Conservation (phyloP, 2,888 invertebrate species). For the Phytoseiulus persimilis region DNA sequence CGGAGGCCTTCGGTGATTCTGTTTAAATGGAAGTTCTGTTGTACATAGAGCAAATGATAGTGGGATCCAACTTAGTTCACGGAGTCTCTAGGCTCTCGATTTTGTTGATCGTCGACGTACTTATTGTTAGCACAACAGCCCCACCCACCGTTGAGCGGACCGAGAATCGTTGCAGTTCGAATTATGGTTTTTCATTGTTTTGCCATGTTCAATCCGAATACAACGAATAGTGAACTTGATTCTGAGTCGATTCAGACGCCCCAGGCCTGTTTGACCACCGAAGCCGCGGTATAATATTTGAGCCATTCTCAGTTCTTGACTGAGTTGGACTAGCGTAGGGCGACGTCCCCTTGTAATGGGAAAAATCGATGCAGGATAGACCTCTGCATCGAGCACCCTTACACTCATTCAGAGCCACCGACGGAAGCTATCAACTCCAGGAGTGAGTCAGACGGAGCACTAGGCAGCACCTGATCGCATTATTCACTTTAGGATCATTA, state of each 20-base stretch:
- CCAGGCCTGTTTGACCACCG: background rate
- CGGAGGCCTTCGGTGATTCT: background rate
- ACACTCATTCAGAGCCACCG: background rate
- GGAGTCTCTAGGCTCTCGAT: background rate
- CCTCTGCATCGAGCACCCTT: too few relatives aligned
- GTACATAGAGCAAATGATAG: background rate
- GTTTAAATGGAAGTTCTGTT: background rate
- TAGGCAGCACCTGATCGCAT: background rate
- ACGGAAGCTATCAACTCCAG: background rate
- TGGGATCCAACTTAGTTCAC: background rate
- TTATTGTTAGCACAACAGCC: background rate
- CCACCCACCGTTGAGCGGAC: background rate
- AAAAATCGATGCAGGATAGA: too few relatives aligned
- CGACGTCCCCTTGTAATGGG: background rate
- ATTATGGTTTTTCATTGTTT: background rate
- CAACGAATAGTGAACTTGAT: background rate
- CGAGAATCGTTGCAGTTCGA: background rate
- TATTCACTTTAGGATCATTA: background rate
- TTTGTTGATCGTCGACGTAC: background rate
- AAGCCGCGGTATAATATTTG: background rate
- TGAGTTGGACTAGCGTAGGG: background rate
- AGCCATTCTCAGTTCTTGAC: background rate
- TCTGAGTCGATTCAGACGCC: background rate
- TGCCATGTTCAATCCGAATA: background rate
- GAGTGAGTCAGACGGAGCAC: background rate